A percentile compares a stretch with the other conserved stretches of the same genome.
These are phyloP conservation scores for Chrysolina oricalcia DNA, from an alignment of 2,888 invertebrate species.

Conservation along the genomic window DNA sequence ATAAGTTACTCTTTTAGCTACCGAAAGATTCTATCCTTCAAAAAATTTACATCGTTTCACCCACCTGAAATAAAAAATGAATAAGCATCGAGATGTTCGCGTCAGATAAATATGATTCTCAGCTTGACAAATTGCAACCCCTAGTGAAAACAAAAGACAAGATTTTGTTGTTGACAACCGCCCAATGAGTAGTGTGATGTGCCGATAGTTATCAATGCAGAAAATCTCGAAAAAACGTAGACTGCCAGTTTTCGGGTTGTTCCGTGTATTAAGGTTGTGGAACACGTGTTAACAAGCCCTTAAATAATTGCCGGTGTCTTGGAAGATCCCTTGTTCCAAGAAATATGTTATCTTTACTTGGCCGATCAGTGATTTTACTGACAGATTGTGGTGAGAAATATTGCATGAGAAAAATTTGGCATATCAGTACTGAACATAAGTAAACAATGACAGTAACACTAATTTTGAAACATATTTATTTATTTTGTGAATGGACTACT, in stretches of 20 bases:
- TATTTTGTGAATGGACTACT: too few relatives aligned
- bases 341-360: slow-evolving; percentile 1
- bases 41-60: slow-evolving; percentile 43
- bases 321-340: slow-evolving; percentile 2
- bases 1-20: slow-evolving; percentile 41
- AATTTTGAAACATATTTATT: too few relatives aligned
- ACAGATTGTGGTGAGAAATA: background rate
- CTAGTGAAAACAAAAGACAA: slow-evolving; percentile 52
- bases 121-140: slow-evolving; percentile 60
- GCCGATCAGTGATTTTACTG: slow-evolving; percentile 2
- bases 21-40: slow-evolving; percentile 44
- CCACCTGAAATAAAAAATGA: slow-evolving; percentile 41
- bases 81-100: slow-evolving; percentile 37
- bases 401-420: background rate
- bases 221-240: slow-evolving; percentile 46
- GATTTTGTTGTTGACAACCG: slow-evolving; percentile 49
- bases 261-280: slow-evolving; percentile 46
- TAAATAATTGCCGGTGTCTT: slow-evolving; percentile 56
- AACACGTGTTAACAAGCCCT: slow-evolving; percentile 56
- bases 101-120: slow-evolving; percentile 40
- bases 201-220: slow-evolving; percentile 44
- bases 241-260: slow-evolving; percentile 47
- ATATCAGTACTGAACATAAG: background rate
- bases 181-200: slow-evolving; percentile 52
- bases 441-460: background rate